Percentiles rank a stretch among this genome's conserved stretches.
These are phyloP conservation scores for Crotophaga sulcirostris DNA, from an alignment of 2,113 vertebrate genomes.

Conservation along the genomic window DNA sequence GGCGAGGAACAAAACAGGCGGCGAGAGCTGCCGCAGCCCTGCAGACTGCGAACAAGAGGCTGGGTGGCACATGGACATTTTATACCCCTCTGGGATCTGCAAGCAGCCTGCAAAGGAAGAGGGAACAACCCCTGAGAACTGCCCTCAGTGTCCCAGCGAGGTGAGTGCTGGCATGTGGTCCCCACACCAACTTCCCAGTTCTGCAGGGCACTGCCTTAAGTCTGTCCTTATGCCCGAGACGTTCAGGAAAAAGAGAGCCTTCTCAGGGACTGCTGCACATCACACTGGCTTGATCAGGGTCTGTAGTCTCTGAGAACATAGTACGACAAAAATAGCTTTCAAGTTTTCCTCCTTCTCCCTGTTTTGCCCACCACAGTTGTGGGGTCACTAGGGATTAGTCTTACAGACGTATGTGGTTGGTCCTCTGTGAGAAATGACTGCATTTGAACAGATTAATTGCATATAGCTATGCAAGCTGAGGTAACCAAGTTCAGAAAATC, in stretches of 20 bases:
- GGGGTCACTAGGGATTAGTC: not conserved
- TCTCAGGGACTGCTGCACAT: not conserved
- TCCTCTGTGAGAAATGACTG: not conserved
- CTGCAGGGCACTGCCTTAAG: not conserved
- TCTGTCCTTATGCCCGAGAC: not conserved
- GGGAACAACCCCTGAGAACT: not conserved
- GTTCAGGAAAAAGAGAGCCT: not conserved
- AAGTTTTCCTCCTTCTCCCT: not conserved
- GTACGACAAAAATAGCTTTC: not conserved
- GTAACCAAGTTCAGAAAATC: not conserved
- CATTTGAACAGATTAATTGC: not conserved
- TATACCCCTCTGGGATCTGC: not conserved
- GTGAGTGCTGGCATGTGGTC: rapidly evolving
- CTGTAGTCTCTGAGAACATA: not conserved
- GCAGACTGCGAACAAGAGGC: not conserved
- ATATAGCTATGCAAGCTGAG: not conserved
- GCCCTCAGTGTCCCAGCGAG: not conserved
- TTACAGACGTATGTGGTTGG: not conserved
- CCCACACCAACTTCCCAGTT: not conserved
- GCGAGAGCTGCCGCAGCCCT: not conserved
- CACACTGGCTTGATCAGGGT: not conserved
- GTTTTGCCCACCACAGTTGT: not conserved
- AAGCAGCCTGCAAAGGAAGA: not conserved
- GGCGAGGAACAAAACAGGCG: rapidly evolving
- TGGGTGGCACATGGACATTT: not conserved